These are phyloP conservation scores for Apodemia mormo DNA, from an alignment of 2,888 invertebrate genomes.

Conservation along the genomic window DNA sequence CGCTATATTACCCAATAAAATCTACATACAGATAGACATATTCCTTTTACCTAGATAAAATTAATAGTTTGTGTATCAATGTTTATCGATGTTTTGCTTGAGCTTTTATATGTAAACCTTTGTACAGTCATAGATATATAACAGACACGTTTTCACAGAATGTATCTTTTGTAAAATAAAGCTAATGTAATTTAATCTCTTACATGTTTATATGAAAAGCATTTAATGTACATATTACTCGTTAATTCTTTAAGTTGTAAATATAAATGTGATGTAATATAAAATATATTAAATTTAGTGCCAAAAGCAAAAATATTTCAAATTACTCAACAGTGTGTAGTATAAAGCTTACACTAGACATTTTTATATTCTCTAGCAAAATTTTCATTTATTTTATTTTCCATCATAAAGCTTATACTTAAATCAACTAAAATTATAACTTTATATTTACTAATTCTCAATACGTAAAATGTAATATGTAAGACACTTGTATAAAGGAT, in stretches of 20 bases:
- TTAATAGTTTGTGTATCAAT: constrained; percentile 20
- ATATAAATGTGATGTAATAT: constrained; percentile 70
- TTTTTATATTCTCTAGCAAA: not conserved
- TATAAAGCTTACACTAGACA: constrained; percentile 26
- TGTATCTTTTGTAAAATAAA: constrained; percentile 38
- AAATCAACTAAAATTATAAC: too few species aligned
- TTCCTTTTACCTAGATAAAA: constrained; percentile 17
- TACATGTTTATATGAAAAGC: constrained; percentile 40
- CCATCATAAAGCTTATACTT: not conserved
- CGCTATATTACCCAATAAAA: not conserved
- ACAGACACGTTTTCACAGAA: constrained; percentile 30
- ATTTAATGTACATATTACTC: constrained; percentile 58
- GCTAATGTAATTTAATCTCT: constrained; percentile 51
- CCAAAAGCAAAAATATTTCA: constrained; percentile 72
- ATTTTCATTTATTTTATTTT: not conserved
- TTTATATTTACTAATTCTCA: too few species aligned
- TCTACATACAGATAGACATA: not conserved
- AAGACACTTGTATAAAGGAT: too few species aligned
- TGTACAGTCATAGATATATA: constrained; percentile 38
- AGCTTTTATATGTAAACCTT: constrained; percentile 30
- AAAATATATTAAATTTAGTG: constrained; percentile 73
- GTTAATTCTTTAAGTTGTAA: constrained; percentile 65
- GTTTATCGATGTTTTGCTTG: constrained; percentile 32
- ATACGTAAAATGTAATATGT: too few species aligned
- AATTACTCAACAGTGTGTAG: constrained; percentile 53